A percentile compares a stretch with the other conserved stretches of the same genome.
phyloP scores from a whole-genome alignment of 2,888 invertebrate genomes.

The Nemurella pictetii region DNA sequence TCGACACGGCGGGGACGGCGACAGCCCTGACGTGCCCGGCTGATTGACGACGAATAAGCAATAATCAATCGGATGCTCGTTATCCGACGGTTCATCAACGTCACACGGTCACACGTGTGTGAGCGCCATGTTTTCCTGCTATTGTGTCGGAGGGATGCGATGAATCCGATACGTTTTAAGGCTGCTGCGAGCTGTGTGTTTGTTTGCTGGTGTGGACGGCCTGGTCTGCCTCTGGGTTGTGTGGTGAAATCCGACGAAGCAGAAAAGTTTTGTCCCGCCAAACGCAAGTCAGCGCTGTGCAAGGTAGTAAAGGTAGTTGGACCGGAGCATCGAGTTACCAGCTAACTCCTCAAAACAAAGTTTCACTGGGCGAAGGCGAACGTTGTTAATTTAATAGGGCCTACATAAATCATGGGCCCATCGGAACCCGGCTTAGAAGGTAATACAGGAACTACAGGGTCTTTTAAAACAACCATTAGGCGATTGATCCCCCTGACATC shows the following conservation, averaged over 20 bases:
- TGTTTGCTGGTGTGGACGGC: background rate
- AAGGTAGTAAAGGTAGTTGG: no score
- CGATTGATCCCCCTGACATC: no score
- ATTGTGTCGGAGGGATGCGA: no score
- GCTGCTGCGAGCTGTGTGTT: background rate
- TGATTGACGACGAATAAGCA: background rate
- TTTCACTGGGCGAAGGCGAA: background rate
- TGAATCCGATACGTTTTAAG: background rate
- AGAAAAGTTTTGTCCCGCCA: background rate
- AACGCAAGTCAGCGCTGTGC: background rate
- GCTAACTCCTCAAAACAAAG: background rate
- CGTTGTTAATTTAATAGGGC: background rate
- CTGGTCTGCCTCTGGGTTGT: background rate
- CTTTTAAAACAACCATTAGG: no score
- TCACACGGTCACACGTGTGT: background rate
- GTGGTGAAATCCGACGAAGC: no score
- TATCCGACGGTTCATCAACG: background rate
- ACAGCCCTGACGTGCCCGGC: background rate
- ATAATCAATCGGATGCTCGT: slow-evolving; percentile 15
- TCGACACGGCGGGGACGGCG: background rate
- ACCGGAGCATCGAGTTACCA: background rate
- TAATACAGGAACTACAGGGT: no score
- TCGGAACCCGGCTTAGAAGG: no score
- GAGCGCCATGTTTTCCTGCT: background rate
- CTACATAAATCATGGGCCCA: no score